Evolutionary conservation across 2,888 invertebrate genomes (phyloP), one percentile per base, ranked within the genome.

Genomic region (Monopis laevigella): DNA sequence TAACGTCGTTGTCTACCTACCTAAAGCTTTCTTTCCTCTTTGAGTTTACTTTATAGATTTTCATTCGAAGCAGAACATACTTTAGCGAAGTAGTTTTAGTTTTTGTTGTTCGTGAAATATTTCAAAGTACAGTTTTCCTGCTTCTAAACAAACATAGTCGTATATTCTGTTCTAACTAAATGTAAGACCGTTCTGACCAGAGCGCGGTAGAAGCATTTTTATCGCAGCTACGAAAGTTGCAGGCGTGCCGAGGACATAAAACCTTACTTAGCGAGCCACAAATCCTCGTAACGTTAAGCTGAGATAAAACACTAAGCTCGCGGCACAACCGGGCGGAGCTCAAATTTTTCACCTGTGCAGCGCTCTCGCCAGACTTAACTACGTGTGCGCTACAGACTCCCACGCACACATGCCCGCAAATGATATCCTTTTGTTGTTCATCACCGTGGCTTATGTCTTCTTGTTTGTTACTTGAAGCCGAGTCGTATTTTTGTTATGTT

Each of bases 251-350:
- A 62, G 59, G 67, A 72, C 77, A 78, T 78, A 80, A 80, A 77
- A 77, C 74, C 64, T 77, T 77, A 74, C 75, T 77, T 78, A 77
- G 75, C 65, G 67, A 72, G 68, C 75, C 72, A 78, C 77, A 78
- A 75, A 80, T 80, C 70, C 75, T 78, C 70, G 75, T 78, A 78
- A 78, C 67, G 70, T 65, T 74, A 73, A 80, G 74, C 74, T 71
- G 71, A 75, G 77, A 80, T 78, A 80, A 78, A 78, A 74, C 72
- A 75, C 68, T 72, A 73, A 73, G 75, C 74, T 68, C 63, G 65
- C 58, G 64, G 67, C 64, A 67, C 69, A 63, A 60, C 61, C 71
- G 65, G 66, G 61, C 68, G 59, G 56, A 58, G 65, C 57, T 67
- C 60, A 67, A 75, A 75, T 73, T 75, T 77, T 78, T 78, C 75